Base-by-base conservation (phyloP, 2,888 invertebrate species). In the Meghimatium bilineatum region DNA sequence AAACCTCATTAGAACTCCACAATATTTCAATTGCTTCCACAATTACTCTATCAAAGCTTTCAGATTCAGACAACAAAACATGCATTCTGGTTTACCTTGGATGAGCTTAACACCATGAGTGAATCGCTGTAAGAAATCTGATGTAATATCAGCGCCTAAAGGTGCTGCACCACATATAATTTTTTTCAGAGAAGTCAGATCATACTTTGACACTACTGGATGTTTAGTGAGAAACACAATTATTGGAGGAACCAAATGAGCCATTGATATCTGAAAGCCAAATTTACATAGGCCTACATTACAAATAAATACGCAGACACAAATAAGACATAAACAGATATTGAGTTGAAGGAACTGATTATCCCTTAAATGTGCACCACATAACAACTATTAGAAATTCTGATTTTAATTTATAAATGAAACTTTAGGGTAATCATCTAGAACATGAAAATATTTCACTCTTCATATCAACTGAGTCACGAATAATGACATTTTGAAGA, bases 101-200 rank as follows among this genome's bases (percentile, higher is more conserved):
- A 26, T 52, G 26, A n/a, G 60, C 69, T 32, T 66, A 14, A 76
- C 38, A 3, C 72, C 44, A 52, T 76, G 67, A 12, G 10, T 36
- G 75, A 87, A 80, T 83, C 88, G 88, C 1, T 89, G 76, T 75
- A 76, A 82, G 49, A 91, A 89, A 69, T 90, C 91, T 0, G 83
- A n/a, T 10, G 83, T 71, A 17, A 83, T 38, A 8, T 83, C 83
- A 26, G 17, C 29, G 1, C 83, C 83, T 17, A 97, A 94, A 0
- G 97, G 96, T 0, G 97, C 97, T 2, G 97, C 97, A 0, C 97
- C 97, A 90, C 96, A 96, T 8, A 95, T 95, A 75, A 97, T 94
- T 77, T 95, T 95, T 89, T 95, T 95, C 6, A 98, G 92, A 20
- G 95, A 96, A 0, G 96, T 95, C 84, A 98, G 94, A 93, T 98